Evolutionary conservation across 1,140 invertebrate species (phyloP).

Genomic region (Cydia amplana): DNA sequence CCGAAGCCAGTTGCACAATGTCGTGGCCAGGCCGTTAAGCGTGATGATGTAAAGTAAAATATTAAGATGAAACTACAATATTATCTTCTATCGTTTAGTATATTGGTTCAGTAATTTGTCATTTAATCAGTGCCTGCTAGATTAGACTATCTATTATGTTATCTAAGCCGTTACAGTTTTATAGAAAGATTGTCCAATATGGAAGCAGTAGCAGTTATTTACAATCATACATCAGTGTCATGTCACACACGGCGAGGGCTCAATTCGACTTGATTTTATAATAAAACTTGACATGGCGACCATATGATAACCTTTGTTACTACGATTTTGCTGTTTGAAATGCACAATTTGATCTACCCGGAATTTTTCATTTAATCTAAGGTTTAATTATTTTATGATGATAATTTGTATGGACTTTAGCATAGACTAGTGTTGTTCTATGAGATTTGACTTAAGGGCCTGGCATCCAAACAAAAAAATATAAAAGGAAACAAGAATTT

Average conservation of each 20-base stretch:
- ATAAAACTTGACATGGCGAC: background rate
- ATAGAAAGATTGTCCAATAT: constrained; percentile 15
- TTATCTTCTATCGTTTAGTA: background rate
- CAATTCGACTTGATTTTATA: background rate
- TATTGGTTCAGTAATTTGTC: background rate
- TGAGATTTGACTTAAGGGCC: no score
- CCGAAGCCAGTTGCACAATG: no score
- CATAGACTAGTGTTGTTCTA: no score
- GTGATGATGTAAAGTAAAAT: no score
- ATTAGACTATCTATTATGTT: constrained; percentile 24
- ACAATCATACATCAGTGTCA: constrained; percentile 40
- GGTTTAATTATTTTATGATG: no score
- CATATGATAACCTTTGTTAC: background rate
- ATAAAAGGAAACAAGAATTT: no score
- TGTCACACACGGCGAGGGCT: constrained; percentile 37
- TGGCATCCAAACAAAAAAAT: no score
- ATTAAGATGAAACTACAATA: background rate
- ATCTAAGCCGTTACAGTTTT: constrained; percentile 21
- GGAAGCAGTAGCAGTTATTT: constrained; percentile 34
- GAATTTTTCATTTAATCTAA: no score
- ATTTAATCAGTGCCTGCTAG: constrained; percentile 7
- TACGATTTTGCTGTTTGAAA: background rate
- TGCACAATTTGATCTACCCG: no score
- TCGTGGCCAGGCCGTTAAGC: no score
- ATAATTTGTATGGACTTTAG: no score